Evolutionary conservation across 2,113 vertebrate genomes (phyloP).

Genomic region (Chlorodrepanis virens): DNA sequence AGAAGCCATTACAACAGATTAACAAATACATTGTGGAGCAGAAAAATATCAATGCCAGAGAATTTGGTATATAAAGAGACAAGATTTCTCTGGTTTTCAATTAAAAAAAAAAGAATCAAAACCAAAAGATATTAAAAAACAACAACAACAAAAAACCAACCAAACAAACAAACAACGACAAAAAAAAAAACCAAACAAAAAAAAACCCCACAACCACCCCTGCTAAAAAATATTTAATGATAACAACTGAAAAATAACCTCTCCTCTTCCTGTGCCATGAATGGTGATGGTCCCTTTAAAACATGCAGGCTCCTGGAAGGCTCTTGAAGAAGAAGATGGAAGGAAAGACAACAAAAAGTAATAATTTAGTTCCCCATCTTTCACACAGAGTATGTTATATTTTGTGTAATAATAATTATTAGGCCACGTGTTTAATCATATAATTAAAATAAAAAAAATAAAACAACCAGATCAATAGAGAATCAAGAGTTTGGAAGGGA

Average conservation of each 20-base stretch:
- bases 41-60: not conserved
- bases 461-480: not conserved
- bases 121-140: no score
- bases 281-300: not conserved
- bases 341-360: not conserved
- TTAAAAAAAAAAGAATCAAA: not conserved
- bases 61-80: not conserved
- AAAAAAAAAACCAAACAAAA: no score
- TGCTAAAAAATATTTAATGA: not conserved
- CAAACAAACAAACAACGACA: not conserved
- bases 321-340: not conserved
- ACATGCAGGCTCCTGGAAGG: not conserved
- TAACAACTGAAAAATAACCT: not conserved
- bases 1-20: not conserved
- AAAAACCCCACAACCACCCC: not conserved
- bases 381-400: not conserved
- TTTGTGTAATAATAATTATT: not conserved
- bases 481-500: not conserved
- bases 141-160: no score
- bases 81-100: not conserved
- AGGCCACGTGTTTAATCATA: not conserved
- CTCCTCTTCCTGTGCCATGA: accelerated
- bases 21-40: not conserved
- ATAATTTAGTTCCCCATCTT: not conserved
- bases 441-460: not conserved